Evolutionary conservation across 2,888 invertebrate genomes (phyloP), one percentile per base, ranked within the genome.

Genomic region (Scaptomyza caliginosa): DNA sequence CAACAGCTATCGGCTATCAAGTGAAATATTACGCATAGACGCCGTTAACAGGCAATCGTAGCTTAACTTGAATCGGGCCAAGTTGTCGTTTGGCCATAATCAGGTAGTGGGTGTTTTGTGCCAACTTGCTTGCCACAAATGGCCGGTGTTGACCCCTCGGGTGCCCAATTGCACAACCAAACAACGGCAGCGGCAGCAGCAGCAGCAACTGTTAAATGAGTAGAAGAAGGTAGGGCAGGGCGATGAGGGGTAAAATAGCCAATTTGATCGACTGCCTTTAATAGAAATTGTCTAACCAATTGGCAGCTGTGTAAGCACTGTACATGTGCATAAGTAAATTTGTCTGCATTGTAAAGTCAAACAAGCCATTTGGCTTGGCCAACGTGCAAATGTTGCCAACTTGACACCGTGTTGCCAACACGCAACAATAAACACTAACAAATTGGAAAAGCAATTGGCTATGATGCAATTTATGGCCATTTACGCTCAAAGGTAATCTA

Each of bases 281-380:
- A 73, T 68, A 68, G 79, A 58, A 74, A 74, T 68, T 68, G 71
- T 59, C 57, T 67, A 48, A 59, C 63, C 73, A 77, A 73, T 75
- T 80, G 81, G 68, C 80, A 78, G 74, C 74, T 74, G 40, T 67
- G 30, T 46, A 26, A n/a, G 43, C 28, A 13, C 28, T 8, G 38
- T 59, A 13, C 32, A 36, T 82, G 70, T 69, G 62, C 73, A 56
- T 40, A 54, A 63, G 72, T 43, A 71, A 78, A 80, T 80, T 77
- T 77, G 74, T 68, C 66, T 64, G 74, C 79, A 74, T 74, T 74
- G 68, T 67, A 67, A 78, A 84, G 68, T 67, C 87, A 84, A 86
- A 85, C 67, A 79, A 80, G 72, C 66, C 75, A 64, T 77, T 70
- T 68, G 52, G 52, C 64, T 59, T 42, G 65, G 54, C 40, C 71